phyloP scores from a whole-genome alignment of 2,113 vertebrate genomes.

The Aphelocoma coerulescens region DNA sequence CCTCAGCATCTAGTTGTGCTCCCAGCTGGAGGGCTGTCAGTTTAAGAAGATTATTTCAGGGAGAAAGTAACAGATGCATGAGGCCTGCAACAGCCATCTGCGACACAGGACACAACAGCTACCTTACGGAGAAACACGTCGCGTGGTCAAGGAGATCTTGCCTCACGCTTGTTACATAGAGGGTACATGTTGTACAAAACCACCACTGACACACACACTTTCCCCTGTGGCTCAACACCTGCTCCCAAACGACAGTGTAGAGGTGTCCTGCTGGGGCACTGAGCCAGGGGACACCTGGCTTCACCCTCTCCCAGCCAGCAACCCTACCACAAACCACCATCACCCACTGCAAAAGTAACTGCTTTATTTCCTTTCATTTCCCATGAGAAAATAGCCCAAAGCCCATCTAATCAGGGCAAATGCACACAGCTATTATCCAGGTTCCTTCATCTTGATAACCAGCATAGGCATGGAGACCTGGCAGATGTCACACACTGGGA shows the following conservation, averaged over 20 bases:
- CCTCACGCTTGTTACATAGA: background rate
- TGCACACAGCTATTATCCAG: background rate
- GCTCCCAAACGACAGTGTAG: accelerated
- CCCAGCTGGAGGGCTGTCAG: background rate
- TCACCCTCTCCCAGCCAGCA: background rate
- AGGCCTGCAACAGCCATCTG: background rate
- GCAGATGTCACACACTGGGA: accelerated
- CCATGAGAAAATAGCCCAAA: background rate
- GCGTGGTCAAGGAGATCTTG: background rate
- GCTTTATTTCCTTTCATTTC: background rate
- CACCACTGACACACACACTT: background rate
- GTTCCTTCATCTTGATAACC: background rate
- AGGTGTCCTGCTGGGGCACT: accelerated
- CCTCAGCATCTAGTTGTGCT: background rate
- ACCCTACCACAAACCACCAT: background rate
- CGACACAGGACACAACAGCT: background rate
- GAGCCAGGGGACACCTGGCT: accelerated
- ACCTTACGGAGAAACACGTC: background rate
- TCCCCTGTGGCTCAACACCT: background rate
- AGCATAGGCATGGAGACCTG: accelerated
- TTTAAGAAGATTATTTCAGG: background rate
- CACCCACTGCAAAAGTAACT: background rate
- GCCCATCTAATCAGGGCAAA: background rate
- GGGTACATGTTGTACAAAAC: background rate
- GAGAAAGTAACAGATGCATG: background rate